phyloP scores from a whole-genome alignment of 2,113 vertebrate genomes.

The Thalassarche chlororhynchos region DNA sequence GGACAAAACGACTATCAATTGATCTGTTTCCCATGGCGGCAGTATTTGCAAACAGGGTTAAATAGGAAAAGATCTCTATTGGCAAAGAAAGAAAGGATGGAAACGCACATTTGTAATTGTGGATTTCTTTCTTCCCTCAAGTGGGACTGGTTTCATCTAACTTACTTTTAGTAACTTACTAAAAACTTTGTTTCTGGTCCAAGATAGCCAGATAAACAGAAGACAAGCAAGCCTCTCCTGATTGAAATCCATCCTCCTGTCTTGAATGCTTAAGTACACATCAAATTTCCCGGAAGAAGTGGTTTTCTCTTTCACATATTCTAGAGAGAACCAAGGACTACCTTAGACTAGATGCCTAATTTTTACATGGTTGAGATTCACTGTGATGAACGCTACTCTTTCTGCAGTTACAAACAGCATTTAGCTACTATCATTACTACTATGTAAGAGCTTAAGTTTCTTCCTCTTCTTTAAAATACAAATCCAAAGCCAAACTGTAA shows the following conservation, averaged over 20 bases:
- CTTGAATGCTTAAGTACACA: not conserved
- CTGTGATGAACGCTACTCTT: not conserved
- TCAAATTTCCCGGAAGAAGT: not conserved
- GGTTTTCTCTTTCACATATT: not conserved
- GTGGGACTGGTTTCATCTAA: not conserved
- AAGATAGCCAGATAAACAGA: not conserved
- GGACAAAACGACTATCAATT: not conserved
- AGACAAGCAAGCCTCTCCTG: not conserved
- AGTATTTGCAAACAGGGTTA: not conserved
- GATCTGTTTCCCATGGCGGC: not conserved
- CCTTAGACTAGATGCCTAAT: not conserved
- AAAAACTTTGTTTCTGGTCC: not conserved
- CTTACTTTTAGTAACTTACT: not conserved
- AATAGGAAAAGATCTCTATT: not conserved
- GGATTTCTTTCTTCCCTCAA: not conserved
- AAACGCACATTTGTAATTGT: fast-evolving
- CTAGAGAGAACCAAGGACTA: not conserved
- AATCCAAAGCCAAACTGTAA: not conserved
- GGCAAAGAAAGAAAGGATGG: not conserved
- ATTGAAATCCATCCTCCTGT: not conserved
- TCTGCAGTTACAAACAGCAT: not conserved
- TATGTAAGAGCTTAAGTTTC: not conserved
- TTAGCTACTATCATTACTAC: not conserved
- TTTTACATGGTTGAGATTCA: not conserved
- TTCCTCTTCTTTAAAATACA: not conserved